Base-by-base conservation (phyloP, 64 coral and sea anemone genomes). In the Dendronephthya gigantea region DNA sequence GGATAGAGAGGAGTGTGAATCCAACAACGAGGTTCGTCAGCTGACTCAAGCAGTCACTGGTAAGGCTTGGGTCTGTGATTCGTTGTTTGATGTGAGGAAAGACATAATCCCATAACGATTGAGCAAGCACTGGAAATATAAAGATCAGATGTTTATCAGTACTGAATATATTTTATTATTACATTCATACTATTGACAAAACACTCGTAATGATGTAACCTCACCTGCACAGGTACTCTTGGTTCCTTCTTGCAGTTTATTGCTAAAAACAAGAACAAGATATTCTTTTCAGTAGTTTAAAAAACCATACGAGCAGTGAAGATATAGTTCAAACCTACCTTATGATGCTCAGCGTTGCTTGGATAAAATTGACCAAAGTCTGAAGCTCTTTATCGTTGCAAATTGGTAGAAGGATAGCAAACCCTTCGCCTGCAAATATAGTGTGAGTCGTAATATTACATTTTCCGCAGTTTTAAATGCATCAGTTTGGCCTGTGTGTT, bases 301-400 rank as follows among this genome's bases (percentile, higher is more conserved):
- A n/a, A n/a, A n/a, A n/a, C n/a, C n/a, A n/a, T n/a, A n/a, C n/a
- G n/a, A n/a, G n/a, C n/a, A n/a, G n/a, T n/a, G n/a, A n/a, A n/a
- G n/a, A n/a, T n/a, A n/a, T n/a, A n/a, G n/a, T n/a, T n/a, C n/a
- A n/a, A n/a, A n/a, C 84, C 19, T 93, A 97, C 94, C 89, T 93
- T 68, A 87, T 55, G 41, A 83, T 69, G 1, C 68, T 25, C 11
- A 98, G 52, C 25, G 87, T 66, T 22, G 92, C 91, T 49, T 93
- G 92, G 15, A 93, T 88, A 85, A 98, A 98, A 14, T 34, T 65
- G 0, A 98, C 68, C 8, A 91, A 52, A 41, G 75, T 83, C 35
- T 90, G 84, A 17, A 93, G 90, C 28, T 98, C 95, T 48, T 93
- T 98, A 8, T 93, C 95, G 34, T 82, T 84, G 82, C 92, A 93